Evolutionary conservation across 1,140 invertebrate genomes (phyloP), one percentile per base, ranked within the genome.

Genomic region (Armadillidium nasatum): DNA sequence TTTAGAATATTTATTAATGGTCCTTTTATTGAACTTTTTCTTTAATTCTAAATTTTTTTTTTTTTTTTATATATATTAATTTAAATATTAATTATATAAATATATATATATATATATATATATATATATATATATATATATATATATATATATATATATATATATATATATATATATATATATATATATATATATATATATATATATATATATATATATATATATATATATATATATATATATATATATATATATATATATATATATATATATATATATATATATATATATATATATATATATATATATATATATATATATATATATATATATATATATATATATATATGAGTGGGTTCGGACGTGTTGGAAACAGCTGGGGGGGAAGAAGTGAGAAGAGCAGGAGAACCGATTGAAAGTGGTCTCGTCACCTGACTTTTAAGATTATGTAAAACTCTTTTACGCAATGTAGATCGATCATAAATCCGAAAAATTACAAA

Each of bases 31-130:
- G 2, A 33, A 6, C 33, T 33, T n/a, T 66, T 1, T 66, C 15
- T 66, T n/a, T 66, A 66, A n/a, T n/a, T 66, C 21, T 66, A 1
- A 9, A 68, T 0, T 21, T n/a, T n/a, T n/a, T n/a, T n/a, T n/a
- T n/a, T n/a, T n/a, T n/a, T n/a, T n/a, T n/a, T n/a, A n/a, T n/a
- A n/a, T n/a, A n/a, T n/a, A n/a, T n/a, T n/a, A n/a, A n/a, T n/a
- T n/a, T n/a, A n/a, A n/a, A n/a, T n/a, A n/a, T n/a, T n/a, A n/a
- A n/a, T n/a, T n/a, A n/a, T n/a, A n/a, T n/a, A n/a, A n/a, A n/a
- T 68, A 68, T 68, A 68, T 68, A 68, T n/a, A 68, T 68, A 68
- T 68, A 68, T 68, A 68, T 68, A 68, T 68, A 68, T 68, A 68
- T 68, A 68, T 68, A 68, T 68, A 68, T 68, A 13, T 68, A 68